phyloP scores from a whole-genome alignment of 2,797 vertebrate species.

The Acrossocheilus wenchowensis region DNA sequence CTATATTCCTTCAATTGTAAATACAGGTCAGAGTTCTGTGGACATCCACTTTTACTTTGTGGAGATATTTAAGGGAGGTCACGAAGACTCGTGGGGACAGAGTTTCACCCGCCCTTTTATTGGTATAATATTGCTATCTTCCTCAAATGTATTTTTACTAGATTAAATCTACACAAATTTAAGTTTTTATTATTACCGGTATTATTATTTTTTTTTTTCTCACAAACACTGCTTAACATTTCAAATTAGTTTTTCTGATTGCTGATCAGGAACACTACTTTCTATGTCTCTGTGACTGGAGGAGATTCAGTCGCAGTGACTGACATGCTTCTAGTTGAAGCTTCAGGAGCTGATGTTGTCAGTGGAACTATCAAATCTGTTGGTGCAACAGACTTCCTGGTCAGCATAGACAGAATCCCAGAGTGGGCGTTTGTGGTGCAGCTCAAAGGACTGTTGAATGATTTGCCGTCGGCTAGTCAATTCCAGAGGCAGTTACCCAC shows the following conservation, averaged over 20 bases:
- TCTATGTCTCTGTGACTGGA: slow-evolving; percentile 46
- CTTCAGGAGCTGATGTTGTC: slow-evolving; percentile 30
- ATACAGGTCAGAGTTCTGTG: slow-evolving; percentile 72
- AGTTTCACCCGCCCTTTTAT: slow-evolving; percentile 65
- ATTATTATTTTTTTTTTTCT: no score
- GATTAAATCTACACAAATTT: background rate
- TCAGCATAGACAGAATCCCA: slow-evolving; percentile 27
- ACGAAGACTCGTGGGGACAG: slow-evolving; percentile 60
- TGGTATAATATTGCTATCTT: slow-evolving; percentile 60
- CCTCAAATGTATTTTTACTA: slow-evolving; percentile 11
- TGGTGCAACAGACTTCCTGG: slow-evolving; percentile 45
- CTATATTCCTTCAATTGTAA: background rate
- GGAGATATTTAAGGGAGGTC: slow-evolving; percentile 61
- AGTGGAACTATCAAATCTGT: slow-evolving; percentile 33
- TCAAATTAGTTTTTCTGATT: background rate
- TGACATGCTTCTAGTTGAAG: slow-evolving; percentile 45
- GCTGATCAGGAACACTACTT: slow-evolving; percentile 38
- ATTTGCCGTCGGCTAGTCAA: background rate
- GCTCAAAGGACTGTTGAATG: slow-evolving; percentile 33
- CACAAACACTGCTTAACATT: no score
- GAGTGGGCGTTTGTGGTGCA: slow-evolving; percentile 34
- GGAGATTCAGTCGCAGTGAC: slow-evolving; percentile 29
- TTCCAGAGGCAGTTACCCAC: slow-evolving; percentile 50
- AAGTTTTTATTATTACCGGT: no score
- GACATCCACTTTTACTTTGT: slow-evolving; percentile 70